These are phyloP conservation scores for Drosophila colorata DNA, from an alignment of 2,888 invertebrate species.

Conservation along the genomic window DNA sequence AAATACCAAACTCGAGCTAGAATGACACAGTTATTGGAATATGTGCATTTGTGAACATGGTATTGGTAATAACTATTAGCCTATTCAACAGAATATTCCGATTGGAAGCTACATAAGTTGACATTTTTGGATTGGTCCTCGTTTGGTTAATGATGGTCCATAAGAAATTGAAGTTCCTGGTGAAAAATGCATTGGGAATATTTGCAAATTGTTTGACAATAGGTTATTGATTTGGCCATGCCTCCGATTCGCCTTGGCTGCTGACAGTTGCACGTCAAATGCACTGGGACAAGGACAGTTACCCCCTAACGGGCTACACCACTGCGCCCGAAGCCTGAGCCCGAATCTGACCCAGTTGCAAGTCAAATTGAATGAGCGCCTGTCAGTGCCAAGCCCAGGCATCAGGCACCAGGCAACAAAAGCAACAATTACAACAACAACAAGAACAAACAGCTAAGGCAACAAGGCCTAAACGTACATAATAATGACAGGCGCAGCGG, in stretches of 20 bases:
- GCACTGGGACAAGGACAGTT: constrained; percentile 53
- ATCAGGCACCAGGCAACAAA: constrained; percentile 13
- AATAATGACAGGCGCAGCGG: constrained; percentile 58
- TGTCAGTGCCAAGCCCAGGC: constrained; percentile 58
- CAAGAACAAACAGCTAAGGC: constrained; percentile 48
- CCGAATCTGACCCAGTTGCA: constrained; percentile 62
- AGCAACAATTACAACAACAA: constrained; percentile 14
- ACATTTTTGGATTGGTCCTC: background rate
- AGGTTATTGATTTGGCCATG: constrained; percentile 48
- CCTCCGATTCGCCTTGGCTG: constrained; percentile 33
- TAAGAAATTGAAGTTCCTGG: background rate
- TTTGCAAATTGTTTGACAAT: constrained; percentile 56
- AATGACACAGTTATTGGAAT: no score
- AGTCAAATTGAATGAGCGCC: constrained; percentile 50
- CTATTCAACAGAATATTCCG: no score
- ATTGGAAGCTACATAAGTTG: no score
- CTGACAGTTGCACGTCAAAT: constrained; percentile 66
- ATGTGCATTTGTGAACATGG: no score
- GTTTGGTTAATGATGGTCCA: constrained; percentile 3
- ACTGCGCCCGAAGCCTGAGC: constrained; percentile 5
- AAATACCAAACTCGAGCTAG: no score
- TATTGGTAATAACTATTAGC: no score
- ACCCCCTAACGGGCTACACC: background rate
- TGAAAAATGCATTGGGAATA: constrained; percentile 42
- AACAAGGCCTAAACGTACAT: constrained; percentile 69